A percentile compares a stretch with the other conserved stretches of the same genome.
Conservation (phyloP, 2,888 invertebrate genomes). For the Noctua janthina region DNA sequence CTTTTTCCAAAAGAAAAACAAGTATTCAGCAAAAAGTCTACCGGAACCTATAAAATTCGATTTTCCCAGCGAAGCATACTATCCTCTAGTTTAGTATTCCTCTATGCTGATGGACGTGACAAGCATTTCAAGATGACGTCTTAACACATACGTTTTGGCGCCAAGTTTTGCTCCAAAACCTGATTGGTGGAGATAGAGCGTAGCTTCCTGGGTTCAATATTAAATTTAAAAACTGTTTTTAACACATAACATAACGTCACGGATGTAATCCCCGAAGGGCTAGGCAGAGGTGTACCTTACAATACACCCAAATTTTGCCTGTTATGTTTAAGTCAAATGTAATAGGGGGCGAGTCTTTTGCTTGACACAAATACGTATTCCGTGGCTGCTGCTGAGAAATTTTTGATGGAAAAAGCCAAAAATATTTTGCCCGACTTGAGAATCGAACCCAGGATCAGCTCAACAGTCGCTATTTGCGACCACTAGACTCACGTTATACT, state of each 20-base stretch:
- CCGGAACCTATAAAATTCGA: conserved; percentile 9
- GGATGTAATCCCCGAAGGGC: background rate
- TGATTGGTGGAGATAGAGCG: conserved; percentile 23
- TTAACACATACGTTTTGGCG: conserved; percentile 24
- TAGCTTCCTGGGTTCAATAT: conserved; percentile 22
- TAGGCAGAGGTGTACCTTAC: background rate
- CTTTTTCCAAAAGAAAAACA: background rate
- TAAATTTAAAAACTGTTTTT: background rate
- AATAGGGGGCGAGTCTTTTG: too few relatives aligned
- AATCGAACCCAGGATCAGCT: too few relatives aligned
- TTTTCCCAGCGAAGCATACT: conserved; percentile 10
- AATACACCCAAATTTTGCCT: background rate
- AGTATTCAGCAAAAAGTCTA: background rate
- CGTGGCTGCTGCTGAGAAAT: too few relatives aligned
- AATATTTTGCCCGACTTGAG: too few relatives aligned
- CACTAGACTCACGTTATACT: too few relatives aligned
- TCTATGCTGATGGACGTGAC: conserved; percentile 43
- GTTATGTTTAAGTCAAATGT: background rate
- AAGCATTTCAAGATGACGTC: conserved; percentile 19
- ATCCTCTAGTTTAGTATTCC: conserved; percentile 43
- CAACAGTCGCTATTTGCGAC: too few relatives aligned
- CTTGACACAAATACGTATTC: too few relatives aligned
- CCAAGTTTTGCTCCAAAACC: conserved; percentile 33
- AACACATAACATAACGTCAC: background rate
- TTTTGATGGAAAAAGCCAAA: too few relatives aligned